A percentile compares a stretch with the other conserved stretches of the same genome.
Conservation (phyloP, 2,113 vertebrate genomes). For the Albula glossodonta region DNA sequence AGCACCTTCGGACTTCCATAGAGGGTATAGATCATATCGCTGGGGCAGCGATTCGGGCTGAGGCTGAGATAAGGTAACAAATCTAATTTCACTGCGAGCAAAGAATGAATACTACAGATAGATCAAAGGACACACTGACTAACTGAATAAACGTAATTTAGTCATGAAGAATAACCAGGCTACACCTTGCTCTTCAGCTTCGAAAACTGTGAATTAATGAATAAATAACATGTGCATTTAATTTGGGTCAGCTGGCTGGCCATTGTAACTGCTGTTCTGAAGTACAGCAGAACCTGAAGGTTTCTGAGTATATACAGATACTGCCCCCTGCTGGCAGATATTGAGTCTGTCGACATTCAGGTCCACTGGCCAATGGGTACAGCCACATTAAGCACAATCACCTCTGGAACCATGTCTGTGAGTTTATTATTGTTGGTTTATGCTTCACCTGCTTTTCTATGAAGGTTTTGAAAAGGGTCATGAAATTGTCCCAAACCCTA, state of each 20-base stretch:
- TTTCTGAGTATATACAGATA: not conserved
- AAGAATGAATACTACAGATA: not conserved
- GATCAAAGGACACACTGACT: not conserved
- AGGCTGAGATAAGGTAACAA: not conserved
- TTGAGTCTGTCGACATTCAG: not conserved
- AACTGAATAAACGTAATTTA: not conserved
- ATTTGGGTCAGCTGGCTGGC: not conserved
- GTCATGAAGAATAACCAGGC: not conserved
- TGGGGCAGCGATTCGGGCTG: not conserved
- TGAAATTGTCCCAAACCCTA: too few species aligned
- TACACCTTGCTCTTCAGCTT: not conserved
- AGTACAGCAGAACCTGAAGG: not conserved
- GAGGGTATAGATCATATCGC: not conserved
- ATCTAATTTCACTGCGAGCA: not conserved
- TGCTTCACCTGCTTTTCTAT: too few species aligned
- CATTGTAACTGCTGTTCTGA: not conserved
- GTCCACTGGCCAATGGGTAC: not conserved
- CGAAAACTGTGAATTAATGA: not conserved
- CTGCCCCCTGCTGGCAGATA: conserved; percentile 11
- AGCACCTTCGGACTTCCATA: too few species aligned
- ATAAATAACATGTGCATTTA: not conserved
- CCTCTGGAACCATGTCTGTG: too few species aligned
- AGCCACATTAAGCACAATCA: too few species aligned
- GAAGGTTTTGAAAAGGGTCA: too few species aligned
- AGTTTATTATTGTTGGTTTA: too few species aligned